phyloP scores from a whole-genome alignment of 2,797 vertebrate species.

The Mormyrus proboscirostris region DNA sequence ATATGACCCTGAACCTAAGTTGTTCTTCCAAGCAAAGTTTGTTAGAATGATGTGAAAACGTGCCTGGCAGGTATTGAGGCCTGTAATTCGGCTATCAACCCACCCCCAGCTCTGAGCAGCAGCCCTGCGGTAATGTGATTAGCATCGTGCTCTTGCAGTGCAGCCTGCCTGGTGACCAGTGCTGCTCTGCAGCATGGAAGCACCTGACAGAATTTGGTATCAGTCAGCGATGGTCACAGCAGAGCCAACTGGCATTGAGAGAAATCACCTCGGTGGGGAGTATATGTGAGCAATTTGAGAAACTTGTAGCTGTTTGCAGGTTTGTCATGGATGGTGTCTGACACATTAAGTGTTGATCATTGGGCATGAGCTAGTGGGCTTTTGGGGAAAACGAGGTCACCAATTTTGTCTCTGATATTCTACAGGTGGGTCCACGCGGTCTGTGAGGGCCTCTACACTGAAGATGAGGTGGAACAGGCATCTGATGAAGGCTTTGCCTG shows the following conservation, averaged over 20 bases:
- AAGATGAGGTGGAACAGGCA: constrained; percentile 96
- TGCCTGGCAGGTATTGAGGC: background rate
- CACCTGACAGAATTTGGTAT: background rate
- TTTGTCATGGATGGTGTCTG: background rate
- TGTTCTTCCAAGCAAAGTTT: background rate
- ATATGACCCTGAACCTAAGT: background rate
- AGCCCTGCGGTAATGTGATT: background rate
- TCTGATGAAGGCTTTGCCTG: constrained; percentile 96
- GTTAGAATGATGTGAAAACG: background rate
- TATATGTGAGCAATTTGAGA: background rate
- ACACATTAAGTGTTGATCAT: background rate
- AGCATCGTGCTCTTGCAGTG: background rate
- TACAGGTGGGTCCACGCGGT: constrained; percentile 92
- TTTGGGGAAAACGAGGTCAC: background rate
- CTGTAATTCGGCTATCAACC: background rate
- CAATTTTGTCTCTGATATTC: background rate
- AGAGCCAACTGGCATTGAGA: background rate
- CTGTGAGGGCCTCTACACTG: constrained; percentile 93
- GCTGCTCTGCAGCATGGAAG: background rate
- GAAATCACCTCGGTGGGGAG: background rate
- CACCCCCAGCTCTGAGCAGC: background rate
- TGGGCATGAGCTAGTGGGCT: background rate
- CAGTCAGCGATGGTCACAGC: background rate
- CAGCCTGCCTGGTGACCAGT: background rate
- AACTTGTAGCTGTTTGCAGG: background rate